These are phyloP conservation scores for Pao palembangensis DNA, from an alignment of 2,113 vertebrate species.

Conservation along the genomic window DNA sequence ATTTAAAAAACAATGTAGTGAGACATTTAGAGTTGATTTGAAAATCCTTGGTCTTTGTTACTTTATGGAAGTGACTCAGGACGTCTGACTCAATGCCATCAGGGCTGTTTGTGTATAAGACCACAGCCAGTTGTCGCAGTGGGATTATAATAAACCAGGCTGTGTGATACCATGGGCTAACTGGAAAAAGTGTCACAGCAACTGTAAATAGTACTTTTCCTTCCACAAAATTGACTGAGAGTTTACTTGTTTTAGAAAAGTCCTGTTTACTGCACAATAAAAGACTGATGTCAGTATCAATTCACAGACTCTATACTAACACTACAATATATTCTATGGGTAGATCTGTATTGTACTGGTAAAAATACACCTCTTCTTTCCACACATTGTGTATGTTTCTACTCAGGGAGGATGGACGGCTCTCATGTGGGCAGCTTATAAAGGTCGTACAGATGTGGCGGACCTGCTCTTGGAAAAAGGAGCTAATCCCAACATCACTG, in stretches of 20 bases:
- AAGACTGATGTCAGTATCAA: too few species aligned
- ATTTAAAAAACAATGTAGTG: neutral
- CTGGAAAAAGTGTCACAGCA: conserved; percentile 53
- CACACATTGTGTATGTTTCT: conserved; percentile 1
- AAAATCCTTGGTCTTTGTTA: conserved; percentile 5
- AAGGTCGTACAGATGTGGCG: conserved; percentile 86
- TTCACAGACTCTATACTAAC: neutral
- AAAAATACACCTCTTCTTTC: neutral
- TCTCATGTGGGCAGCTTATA: conserved; percentile 96
- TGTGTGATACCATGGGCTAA: conserved; percentile 33
- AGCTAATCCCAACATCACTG: conserved; percentile 93
- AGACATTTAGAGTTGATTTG: conserved; percentile 1
- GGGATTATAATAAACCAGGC: conserved; percentile 50
- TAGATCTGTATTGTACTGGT: neutral
- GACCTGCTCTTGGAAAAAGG: conserved; percentile 86
- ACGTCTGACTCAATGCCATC: conserved; percentile 30
- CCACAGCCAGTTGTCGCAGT: conserved; percentile 45
- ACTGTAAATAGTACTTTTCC: conserved; percentile 58
- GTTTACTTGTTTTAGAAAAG: neutral
- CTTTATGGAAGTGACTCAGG: conserved; percentile 16
- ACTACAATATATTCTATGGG: neutral
- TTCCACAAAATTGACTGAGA: conserved; percentile 20
- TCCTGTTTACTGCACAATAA: neutral
- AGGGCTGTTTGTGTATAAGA: conserved; percentile 24
- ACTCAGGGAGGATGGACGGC: conserved; percentile 94